Evolutionary conservation across 2,113 vertebrate species (phyloP).

Genomic region (Falco punctatus): DNA sequence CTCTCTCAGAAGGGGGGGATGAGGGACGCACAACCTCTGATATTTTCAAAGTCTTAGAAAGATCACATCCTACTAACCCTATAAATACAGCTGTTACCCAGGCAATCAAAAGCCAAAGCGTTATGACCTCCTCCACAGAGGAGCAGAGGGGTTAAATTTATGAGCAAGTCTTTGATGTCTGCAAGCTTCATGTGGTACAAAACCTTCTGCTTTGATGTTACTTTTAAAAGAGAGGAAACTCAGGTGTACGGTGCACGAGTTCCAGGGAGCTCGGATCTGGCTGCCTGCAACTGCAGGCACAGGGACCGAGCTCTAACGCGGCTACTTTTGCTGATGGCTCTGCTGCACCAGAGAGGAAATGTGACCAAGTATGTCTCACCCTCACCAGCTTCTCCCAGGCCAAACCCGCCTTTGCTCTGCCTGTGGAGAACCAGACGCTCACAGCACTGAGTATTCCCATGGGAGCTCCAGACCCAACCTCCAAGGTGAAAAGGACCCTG

Average conservation of each 20-base stretch:
- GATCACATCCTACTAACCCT: not conserved
- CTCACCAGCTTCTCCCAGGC: not conserved
- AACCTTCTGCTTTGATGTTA: slow-evolving; percentile 34
- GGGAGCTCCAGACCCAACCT: not conserved
- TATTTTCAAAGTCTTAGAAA: not conserved
- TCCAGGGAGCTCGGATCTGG: not conserved
- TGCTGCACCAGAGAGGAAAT: not conserved
- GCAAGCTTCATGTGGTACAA: not conserved
- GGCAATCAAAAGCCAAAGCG: not conserved
- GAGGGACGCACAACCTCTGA: not conserved
- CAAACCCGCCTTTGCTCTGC: not conserved
- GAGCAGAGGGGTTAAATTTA: not conserved
- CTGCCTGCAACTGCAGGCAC: not conserved
- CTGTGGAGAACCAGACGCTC: not conserved
- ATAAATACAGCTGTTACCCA: not conserved
- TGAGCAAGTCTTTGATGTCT: slow-evolving; percentile 36
- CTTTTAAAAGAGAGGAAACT: not conserved
- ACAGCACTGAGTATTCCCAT: accelerated
- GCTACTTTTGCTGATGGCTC: not conserved
- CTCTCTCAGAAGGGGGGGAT: not conserved
- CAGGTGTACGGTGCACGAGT: not conserved
- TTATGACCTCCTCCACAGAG: not conserved
- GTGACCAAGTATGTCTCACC: not conserved
- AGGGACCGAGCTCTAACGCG: accelerated
- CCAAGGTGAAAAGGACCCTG: not conserved